Conservation (phyloP, 2,888 invertebrate genomes). For the Ornithoptera alexandrae region DNA sequence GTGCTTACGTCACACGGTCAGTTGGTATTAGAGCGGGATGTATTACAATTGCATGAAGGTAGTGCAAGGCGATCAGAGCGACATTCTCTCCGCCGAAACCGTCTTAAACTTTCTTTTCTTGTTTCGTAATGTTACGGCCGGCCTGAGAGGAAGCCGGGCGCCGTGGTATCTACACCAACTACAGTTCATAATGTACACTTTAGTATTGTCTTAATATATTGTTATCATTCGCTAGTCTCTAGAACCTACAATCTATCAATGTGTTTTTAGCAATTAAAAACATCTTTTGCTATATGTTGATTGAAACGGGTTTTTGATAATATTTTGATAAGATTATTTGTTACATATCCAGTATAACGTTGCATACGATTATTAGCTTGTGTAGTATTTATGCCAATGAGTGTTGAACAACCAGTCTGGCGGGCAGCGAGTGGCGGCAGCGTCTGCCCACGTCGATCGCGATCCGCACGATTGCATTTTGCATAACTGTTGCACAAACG, state of each 20-base stretch:
- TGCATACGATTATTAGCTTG: slow-evolving; percentile 10
- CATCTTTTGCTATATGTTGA: no score
- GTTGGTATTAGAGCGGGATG: slow-evolving; percentile 46
- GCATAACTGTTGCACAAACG: slow-evolving; percentile 73
- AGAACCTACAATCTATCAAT: no score
- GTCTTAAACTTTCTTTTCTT: slow-evolving; percentile 68
- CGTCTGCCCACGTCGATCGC: slow-evolving; percentile 54
- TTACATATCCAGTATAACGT: slow-evolving; percentile 8
- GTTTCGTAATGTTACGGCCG: slow-evolving; percentile 71
- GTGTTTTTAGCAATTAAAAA: no score
- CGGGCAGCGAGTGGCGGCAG: slow-evolving; percentile 30
- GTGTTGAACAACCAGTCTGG: background rate
- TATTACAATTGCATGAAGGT: slow-evolving; percentile 43
- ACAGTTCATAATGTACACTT: slow-evolving; percentile 47
- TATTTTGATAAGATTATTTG: slow-evolving; percentile 26
- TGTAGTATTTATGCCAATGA: slow-evolving; percentile 7
- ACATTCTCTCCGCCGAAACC: slow-evolving; percentile 61
- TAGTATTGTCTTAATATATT: slow-evolving; percentile 41
- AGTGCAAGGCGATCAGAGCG: slow-evolving; percentile 47
- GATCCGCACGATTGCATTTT: slow-evolving; percentile 69
- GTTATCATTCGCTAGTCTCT: background rate
- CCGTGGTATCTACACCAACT: slow-evolving; percentile 40
- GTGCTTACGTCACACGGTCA: slow-evolving; percentile 49
- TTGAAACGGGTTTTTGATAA: background rate
- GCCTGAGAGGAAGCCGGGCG: slow-evolving; percentile 56